phyloP scores from a whole-genome alignment of 2,113 vertebrate genomes.

The Manacus vitellinus region DNA sequence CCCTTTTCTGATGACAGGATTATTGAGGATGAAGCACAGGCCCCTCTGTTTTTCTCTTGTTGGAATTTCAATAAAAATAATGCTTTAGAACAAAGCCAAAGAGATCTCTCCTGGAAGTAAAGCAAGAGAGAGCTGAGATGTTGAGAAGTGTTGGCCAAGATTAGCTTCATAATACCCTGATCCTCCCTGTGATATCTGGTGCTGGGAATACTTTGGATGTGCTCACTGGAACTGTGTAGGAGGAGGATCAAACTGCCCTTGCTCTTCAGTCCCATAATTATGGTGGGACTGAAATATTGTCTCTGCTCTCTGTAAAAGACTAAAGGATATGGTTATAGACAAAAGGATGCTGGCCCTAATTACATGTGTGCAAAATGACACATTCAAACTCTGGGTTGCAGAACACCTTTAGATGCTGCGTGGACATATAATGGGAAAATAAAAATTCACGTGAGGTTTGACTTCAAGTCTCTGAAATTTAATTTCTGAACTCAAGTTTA shows the following conservation, averaged over 20 bases:
- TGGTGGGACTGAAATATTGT: not conserved
- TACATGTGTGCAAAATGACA: accelerated
- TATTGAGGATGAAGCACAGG: not conserved
- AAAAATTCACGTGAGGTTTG: not conserved
- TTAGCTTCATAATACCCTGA: not conserved
- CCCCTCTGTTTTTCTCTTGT: not conserved
- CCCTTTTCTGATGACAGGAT: not conserved
- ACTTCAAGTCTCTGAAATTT: not conserved
- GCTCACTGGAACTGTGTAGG: not conserved
- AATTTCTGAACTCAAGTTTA: not conserved
- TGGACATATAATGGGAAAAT: not conserved
- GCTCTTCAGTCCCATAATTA: not conserved
- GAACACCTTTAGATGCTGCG: not conserved
- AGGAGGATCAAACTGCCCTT: not conserved
- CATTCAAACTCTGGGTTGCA: not conserved
- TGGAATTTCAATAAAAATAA: not conserved
- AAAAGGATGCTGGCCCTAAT: not conserved
- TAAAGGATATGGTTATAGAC: not conserved
- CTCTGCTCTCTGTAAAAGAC: not conserved
- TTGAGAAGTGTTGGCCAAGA: not conserved
- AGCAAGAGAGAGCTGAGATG: not conserved
- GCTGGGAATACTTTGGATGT: not conserved
- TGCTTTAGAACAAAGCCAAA: not conserved
- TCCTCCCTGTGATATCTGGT: not conserved
- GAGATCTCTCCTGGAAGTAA: not conserved